phyloP scores from a whole-genome alignment of 2,888 invertebrate genomes.

The Peribatodes rhomboidaria region DNA sequence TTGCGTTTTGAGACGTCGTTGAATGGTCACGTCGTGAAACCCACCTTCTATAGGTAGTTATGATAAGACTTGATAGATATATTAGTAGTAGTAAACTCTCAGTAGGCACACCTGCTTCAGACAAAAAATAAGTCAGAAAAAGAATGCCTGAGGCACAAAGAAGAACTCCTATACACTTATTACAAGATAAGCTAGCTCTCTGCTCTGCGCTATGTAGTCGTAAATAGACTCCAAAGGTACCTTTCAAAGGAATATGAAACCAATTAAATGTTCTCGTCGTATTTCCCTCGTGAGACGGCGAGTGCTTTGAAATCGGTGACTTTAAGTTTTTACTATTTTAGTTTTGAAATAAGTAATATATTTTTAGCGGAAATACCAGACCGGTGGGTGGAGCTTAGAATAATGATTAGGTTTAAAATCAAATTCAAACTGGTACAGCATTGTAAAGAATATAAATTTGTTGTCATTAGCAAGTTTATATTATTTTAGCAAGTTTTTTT shows the following conservation, averaged over 20 bases:
- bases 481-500: too few species aligned
- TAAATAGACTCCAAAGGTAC: slow-evolving; percentile 12
- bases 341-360: slow-evolving; percentile 9
- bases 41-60: too few species aligned
- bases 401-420: neutral
- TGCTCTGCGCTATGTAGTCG: neutral
- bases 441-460: too few species aligned
- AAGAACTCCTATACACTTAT: neutral
- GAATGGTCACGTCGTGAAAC: too few species aligned
- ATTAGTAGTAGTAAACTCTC: too few species aligned
- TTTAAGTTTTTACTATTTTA: slow-evolving; percentile 7
- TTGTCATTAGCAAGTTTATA: too few species aligned
- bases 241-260: slow-evolving; percentile 31
- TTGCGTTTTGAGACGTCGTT: too few species aligned
- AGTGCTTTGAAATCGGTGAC: slow-evolving; percentile 16
- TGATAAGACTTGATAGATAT: too few species aligned
- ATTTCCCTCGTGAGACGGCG: slow-evolving; percentile 9
- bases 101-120: too few species aligned
- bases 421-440: neutral
- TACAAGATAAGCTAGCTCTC: slow-evolving; percentile 1
- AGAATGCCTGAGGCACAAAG: slow-evolving; percentile 2
- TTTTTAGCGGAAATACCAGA: neutral
- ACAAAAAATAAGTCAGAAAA: neutral
- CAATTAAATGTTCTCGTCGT: slow-evolving; percentile 30
- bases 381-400: neutral